phyloP scores from a whole-genome alignment of 2,888 invertebrate genomes.

The Plagodis pulveraria region DNA sequence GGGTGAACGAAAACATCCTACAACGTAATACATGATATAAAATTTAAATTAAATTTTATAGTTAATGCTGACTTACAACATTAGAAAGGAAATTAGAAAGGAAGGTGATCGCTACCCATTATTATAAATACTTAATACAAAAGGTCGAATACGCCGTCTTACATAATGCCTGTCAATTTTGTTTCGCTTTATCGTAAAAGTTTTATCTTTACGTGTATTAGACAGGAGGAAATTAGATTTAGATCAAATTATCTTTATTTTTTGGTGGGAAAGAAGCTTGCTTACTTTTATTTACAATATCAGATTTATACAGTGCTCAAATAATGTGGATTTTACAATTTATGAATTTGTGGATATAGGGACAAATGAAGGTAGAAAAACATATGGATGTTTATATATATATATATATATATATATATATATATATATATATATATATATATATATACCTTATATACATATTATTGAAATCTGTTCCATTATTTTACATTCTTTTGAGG shows the following conservation, averaged over 20 bases:
- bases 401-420: no score
- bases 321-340: no score
- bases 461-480: no score
- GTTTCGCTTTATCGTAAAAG: neutral
- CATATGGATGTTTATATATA: no score
- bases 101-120: neutral
- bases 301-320: no score
- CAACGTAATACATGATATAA: neutral
- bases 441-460: no score
- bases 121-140: neutral
- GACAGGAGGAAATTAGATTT: constrained; percentile 1
- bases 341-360: no score
- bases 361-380: no score
- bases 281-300: no score
- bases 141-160: neutral
- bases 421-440: no score
- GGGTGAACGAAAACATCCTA: neutral
- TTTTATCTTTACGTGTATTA: neutral
- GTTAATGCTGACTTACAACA: neutral
- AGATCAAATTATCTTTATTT: neutral
- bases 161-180: constrained; percentile 1
- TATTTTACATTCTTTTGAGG: no score
- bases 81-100: constrained; percentile 4
- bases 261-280: no score
- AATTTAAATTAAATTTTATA: neutral